Evolutionary conservation across 2,888 invertebrate species (phyloP).

Genomic region (Pyrrhia umbra): DNA sequence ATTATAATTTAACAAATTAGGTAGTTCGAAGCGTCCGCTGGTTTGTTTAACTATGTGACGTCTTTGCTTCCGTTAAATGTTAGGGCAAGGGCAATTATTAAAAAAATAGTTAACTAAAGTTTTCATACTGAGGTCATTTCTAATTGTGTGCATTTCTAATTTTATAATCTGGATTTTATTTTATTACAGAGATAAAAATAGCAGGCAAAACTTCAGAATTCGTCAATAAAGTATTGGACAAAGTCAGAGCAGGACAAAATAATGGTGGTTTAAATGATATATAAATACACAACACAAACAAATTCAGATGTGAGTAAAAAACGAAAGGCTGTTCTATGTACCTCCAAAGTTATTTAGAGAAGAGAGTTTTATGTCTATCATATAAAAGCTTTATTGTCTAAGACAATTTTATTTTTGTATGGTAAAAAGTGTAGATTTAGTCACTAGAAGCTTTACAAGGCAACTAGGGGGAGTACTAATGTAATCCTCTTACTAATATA

Average conservation of each 20-base stretch:
- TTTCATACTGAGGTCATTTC: neutral
- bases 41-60: too few relatives aligned
- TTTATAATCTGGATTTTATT: neutral
- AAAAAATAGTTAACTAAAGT: too few relatives aligned
- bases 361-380: conserved; percentile 80
- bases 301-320: conserved; percentile 75
- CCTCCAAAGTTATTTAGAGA: conserved; percentile 89
- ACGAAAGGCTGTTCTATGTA: conserved; percentile 90
- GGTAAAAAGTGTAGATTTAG: conserved; percentile 76
- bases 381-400: conserved; percentile 83
- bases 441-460: conserved; percentile 84
- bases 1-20: too few relatives aligned
- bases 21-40: too few relatives aligned
- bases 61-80: too few relatives aligned
- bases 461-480: conserved; percentile 77
- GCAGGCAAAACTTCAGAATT: conserved; percentile 98
- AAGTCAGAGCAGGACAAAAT: conserved; percentile 94
- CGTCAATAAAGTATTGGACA: conserved; percentile 97
- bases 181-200: conserved; percentile 94
- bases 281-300: conserved; percentile 73
- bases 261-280: conserved; percentile 95
- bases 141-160: neutral
- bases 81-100: too few relatives aligned
- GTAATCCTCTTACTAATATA: conserved; percentile 68
- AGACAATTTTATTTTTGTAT: conserved; percentile 89